phyloP scores from a whole-genome alignment of 64 coral and sea anemone genomes.

The Acropora tenuis region DNA sequence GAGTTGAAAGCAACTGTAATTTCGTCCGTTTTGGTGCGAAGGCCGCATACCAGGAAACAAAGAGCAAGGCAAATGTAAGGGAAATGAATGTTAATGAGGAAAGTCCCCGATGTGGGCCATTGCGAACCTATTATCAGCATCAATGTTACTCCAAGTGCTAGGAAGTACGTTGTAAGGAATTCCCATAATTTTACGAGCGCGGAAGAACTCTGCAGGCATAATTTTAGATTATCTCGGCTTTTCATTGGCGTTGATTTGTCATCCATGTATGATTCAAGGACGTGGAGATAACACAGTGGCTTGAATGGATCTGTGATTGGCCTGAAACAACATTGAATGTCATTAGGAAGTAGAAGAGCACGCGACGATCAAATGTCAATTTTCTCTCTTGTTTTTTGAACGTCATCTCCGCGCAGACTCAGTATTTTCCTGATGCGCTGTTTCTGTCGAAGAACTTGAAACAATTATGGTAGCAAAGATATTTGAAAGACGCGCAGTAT shows the following conservation, averaged over 20 bases:
- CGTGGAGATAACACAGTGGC: too few relatives aligned
- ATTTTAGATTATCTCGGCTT: background rate
- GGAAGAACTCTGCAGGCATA: background rate
- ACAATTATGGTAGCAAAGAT: too few relatives aligned
- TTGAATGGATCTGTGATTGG: too few relatives aligned
- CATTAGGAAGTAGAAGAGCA: too few relatives aligned
- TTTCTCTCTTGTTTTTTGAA: too few relatives aligned
- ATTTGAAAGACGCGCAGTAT: too few relatives aligned
- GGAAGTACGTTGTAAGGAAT: constrained; percentile 49
- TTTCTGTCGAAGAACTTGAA: too few relatives aligned
- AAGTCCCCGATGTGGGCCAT: constrained; percentile 37
- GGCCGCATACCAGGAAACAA: constrained; percentile 67
- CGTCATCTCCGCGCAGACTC: too few relatives aligned
- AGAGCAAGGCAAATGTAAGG: constrained; percentile 44
- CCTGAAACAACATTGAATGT: too few relatives aligned
- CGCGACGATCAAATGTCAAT: too few relatives aligned
- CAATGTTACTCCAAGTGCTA: constrained; percentile 70
- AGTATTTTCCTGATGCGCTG: too few relatives aligned
- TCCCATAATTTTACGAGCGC: background rate
- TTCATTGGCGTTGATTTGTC: background rate
- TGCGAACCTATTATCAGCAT: constrained; percentile 62
- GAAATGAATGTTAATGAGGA: constrained; percentile 33
- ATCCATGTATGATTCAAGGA: background rate
- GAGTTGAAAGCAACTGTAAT: constrained; percentile 52
- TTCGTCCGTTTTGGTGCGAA: constrained; percentile 76